Evolutionary conservation across 2,113 vertebrate genomes (phyloP).

Genomic region (Ptilorrhoa leucosticta): DNA sequence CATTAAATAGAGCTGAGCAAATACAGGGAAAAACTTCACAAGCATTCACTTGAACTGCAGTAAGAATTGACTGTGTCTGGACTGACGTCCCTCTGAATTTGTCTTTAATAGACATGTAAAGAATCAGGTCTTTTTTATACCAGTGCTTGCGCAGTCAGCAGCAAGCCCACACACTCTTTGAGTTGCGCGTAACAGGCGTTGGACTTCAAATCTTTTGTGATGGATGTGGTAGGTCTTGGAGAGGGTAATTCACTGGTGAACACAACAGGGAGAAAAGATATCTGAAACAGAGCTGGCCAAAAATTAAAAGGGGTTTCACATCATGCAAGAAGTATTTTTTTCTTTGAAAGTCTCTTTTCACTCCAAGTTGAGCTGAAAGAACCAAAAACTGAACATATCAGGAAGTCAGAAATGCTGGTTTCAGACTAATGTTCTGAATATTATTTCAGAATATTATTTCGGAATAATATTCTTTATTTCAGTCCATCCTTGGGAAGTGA

Average conservation of each 20-base stretch:
- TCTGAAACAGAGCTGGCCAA: background rate
- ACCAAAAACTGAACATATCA: background rate
- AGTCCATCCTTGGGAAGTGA: no score
- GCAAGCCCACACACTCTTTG: background rate
- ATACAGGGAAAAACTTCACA: background rate
- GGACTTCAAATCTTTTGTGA: background rate
- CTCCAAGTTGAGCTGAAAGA: background rate
- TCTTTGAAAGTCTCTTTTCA: background rate
- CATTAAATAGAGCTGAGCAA: slow-evolving; percentile 61
- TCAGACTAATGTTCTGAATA: no score
- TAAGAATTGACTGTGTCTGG: background rate
- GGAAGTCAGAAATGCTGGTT: background rate
- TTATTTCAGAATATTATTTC: no score
- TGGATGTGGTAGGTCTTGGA: background rate
- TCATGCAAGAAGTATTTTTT: background rate
- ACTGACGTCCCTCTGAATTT: background rate
- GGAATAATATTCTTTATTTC: no score
- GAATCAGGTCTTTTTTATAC: background rate
- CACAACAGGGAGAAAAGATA: background rate
- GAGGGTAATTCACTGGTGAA: background rate
- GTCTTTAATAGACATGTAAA: background rate
- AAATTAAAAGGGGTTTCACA: background rate
- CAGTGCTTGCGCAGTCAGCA: background rate
- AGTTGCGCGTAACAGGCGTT: background rate
- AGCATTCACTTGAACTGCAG: background rate